phyloP scores from a whole-genome alignment of 2,888 invertebrate genomes.

The Lasioglossum lativentre region DNA sequence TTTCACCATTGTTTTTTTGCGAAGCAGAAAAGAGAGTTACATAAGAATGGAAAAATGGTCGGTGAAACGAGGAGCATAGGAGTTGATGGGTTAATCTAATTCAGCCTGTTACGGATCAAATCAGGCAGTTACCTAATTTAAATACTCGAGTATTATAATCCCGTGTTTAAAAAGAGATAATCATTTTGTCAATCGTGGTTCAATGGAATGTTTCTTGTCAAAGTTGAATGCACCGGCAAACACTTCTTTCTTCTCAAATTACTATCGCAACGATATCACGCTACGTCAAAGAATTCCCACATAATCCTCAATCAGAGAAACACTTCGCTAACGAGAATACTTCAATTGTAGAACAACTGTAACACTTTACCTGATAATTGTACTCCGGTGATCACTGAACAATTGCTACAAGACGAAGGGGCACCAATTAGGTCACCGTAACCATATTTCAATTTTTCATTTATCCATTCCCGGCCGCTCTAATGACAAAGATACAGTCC shows the following conservation, averaged over 20 bases:
- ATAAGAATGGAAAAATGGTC: not conserved
- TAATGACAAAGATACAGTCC: constrained; percentile 60
- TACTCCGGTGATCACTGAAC: not conserved
- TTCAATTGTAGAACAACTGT: not conserved
- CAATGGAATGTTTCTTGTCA: not conserved
- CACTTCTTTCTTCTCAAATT: not conserved
- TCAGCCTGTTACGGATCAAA: not conserved
- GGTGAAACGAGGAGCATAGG: not conserved
- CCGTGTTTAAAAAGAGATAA: not conserved
- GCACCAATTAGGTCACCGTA: constrained; percentile 37
- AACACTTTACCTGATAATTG: not conserved
- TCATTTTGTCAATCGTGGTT: not conserved
- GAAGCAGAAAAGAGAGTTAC: not conserved
- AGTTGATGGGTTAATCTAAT: constrained; percentile 3
- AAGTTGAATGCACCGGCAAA: not conserved
- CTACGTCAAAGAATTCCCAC: not conserved
- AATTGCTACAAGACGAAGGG: not conserved
- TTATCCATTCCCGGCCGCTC: constrained; percentile 27
- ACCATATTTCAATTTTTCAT: constrained; percentile 38
- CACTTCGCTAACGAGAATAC: not conserved
- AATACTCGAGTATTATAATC: not conserved
- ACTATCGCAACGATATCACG: not conserved
- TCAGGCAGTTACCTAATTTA: constrained; percentile 15
- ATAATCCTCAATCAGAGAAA: not conserved
- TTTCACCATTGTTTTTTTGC: not conserved